Percentiles rank a stretch among this genome's conserved stretches.
phyloP scores from a whole-genome alignment of 2,797 vertebrate genomes.

The Xenops minutus region DNA sequence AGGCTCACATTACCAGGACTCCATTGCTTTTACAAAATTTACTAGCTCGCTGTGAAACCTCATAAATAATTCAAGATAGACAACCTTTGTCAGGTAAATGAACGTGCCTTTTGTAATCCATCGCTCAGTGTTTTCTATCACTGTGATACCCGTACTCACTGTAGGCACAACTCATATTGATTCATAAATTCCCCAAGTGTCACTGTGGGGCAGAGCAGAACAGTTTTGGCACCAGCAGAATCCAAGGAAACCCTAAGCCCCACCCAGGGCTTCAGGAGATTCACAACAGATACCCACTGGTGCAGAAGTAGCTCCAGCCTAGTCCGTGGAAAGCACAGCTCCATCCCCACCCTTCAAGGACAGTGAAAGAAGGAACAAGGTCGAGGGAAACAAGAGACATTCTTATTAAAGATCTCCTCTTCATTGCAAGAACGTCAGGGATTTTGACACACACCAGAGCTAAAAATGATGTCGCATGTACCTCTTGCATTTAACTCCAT shows the following conservation, averaged over 20 bases:
- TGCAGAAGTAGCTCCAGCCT: not conserved
- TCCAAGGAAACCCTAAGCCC: not conserved
- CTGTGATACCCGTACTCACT: not conserved
- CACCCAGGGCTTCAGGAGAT: not conserved
- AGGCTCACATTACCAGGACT: slow-evolving; percentile 36
- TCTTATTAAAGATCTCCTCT: not conserved
- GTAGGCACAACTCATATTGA: not conserved
- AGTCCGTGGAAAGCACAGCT: not conserved
- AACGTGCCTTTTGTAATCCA: slow-evolving; percentile 25
- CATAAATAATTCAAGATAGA: slow-evolving; percentile 59
- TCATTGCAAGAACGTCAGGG: not conserved
- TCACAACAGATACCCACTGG: not conserved
- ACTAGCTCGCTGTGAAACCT: slow-evolving; percentile 21
- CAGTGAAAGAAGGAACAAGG: not conserved
- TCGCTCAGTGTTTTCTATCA: not conserved
- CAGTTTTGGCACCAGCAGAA: not conserved
- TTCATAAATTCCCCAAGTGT: not conserved
- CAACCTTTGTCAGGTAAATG: slow-evolving; percentile 51
- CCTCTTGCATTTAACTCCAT: not conserved
- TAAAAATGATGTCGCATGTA: not conserved
- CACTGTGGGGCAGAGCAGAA: not conserved
- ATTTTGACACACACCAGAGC: not conserved
- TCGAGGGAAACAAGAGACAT: not conserved
- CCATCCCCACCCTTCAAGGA: not conserved
- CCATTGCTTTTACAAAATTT: slow-evolving; percentile 53